Conservation (phyloP, 2,113 vertebrate species). For the Phoxinus phoxinus region DNA sequence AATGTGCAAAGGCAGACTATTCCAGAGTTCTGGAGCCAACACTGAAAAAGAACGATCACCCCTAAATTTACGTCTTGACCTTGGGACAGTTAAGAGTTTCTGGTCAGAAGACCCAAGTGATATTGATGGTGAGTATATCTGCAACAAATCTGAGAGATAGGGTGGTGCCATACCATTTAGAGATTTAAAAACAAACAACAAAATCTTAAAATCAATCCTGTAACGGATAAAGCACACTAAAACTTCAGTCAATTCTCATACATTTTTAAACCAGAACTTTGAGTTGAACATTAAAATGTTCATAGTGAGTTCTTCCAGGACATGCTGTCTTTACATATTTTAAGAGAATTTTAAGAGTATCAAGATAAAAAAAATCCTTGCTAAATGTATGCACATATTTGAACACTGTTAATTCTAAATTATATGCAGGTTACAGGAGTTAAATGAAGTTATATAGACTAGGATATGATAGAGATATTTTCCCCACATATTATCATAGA, state of each 20-base stretch:
- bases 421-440: not conserved
- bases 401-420: not conserved
- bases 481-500: not conserved
- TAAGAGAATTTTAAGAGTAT: not conserved
- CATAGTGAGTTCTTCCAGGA: not conserved
- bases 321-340: not conserved
- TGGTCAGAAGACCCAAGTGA: no score
- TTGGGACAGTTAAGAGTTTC: no score
- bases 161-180: no score
- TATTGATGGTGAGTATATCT: no score
- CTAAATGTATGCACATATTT: conserved; percentile 3
- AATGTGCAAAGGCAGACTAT: no score
- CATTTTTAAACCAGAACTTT: not conserved
- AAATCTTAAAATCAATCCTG: no score
- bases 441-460: not conserved
- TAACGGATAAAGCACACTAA: not conserved
- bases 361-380: not conserved
- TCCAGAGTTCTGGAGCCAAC: no score
- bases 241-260: not conserved
- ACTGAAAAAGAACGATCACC: no score
- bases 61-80: no score
- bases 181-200: no score
- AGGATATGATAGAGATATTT: not conserved
- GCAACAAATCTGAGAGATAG: no score
- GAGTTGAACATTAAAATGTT: not conserved